Conservation (phyloP, 2,113 vertebrate species). For the Tapirus terrestris region DNA sequence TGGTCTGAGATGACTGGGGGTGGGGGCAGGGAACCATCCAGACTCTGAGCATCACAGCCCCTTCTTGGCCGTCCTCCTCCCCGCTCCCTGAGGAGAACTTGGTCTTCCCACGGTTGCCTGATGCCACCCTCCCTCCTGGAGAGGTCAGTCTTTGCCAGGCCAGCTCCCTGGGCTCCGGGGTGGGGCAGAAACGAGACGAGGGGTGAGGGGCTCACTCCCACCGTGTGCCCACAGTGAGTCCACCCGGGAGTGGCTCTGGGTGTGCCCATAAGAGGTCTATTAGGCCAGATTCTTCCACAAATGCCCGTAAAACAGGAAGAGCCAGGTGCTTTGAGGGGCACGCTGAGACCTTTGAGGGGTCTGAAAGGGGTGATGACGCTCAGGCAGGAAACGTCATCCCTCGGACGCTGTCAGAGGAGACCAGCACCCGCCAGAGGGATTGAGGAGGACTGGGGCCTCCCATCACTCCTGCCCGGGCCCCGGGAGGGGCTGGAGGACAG, state of each 20-base stretch:
- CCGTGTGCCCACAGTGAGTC: rapidly evolving
- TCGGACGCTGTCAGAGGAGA: background rate
- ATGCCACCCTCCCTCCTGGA: background rate
- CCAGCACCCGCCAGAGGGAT: too few species aligned
- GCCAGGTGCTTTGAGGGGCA: background rate
- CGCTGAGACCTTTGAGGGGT: too few species aligned
- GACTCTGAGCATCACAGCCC: too few species aligned
- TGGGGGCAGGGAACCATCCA: background rate
- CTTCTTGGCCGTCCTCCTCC: background rate
- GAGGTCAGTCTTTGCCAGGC: background rate
- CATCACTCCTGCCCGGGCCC: background rate
- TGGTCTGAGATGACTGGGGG: background rate
- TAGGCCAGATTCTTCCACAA: background rate
- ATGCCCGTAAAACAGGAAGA: background rate
- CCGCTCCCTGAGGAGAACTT: background rate
- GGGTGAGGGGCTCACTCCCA: too few species aligned
- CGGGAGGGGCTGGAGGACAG: background rate
- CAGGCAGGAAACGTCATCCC: rapidly evolving
- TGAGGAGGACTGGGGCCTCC: background rate
- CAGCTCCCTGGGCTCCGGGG: background rate
- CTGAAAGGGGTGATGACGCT: background rate
- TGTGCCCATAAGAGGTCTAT: background rate
- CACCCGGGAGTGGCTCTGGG: background rate
- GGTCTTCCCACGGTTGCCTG: background rate
- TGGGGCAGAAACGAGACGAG: background rate